Percentiles rank a stretch among this genome's conserved stretches.
These are phyloP conservation scores for Enteromius fasciolatus DNA, from an alignment of 2,797 vertebrate genomes.

Conservation along the genomic window DNA sequence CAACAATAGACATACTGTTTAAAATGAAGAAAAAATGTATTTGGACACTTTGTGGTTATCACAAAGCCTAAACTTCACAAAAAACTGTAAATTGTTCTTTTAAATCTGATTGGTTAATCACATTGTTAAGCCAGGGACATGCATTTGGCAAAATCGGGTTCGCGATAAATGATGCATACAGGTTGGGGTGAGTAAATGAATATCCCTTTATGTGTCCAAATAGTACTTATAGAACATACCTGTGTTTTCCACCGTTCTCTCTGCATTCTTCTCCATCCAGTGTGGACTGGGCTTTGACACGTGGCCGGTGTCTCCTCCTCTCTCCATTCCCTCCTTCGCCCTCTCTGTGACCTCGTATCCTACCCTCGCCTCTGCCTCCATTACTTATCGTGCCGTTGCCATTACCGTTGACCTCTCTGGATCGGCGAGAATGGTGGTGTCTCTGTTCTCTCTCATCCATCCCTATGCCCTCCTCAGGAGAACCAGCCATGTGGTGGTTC, in stretches of 20 bases:
- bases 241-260: slow-evolving; percentile 73
- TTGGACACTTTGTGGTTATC: no score
- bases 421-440: slow-evolving; percentile 76
- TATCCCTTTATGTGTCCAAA: background rate
- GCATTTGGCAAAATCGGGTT: no score
- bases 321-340: slow-evolving; percentile 76
- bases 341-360: slow-evolving; percentile 76
- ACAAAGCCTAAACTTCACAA: no score
- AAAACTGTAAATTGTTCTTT: no score
- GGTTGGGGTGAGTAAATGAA: background rate
- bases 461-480: slow-evolving; percentile 78
- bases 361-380: slow-evolving; percentile 75
- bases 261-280: slow-evolving; percentile 78
- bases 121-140: no score
- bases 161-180: background rate
- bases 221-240: slow-evolving; percentile 64
- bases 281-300: slow-evolving; percentile 75
- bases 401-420: slow-evolving; percentile 71
- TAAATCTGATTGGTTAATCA: no score
- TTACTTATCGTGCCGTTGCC: slow-evolving; percentile 78
- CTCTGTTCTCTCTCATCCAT: slow-evolving; percentile 72
- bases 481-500: slow-evolving; percentile 57
- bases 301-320: slow-evolving; percentile 77
- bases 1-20: background rate
- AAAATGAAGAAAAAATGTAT: background rate